phyloP scores from a whole-genome alignment of 1,140 invertebrate genomes.

The Lordiphosa stackelbergi region DNA sequence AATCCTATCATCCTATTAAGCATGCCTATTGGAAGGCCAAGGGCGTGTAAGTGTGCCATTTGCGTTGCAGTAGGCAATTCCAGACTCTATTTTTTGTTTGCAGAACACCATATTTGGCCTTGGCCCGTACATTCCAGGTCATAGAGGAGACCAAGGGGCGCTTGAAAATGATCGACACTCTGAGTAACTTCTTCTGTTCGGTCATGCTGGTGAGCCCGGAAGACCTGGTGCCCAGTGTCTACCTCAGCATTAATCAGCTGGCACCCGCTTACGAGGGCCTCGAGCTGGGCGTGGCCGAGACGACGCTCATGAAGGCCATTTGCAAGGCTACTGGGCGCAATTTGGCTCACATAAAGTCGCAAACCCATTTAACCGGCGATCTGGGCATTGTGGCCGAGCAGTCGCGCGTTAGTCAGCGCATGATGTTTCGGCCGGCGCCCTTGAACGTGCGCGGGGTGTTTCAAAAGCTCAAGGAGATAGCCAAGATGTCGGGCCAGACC shows the following conservation, averaged over 20 bases:
- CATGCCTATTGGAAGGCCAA: conserved; percentile 91
- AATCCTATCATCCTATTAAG: conserved; percentile 92
- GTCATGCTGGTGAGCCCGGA: conserved; percentile 91
- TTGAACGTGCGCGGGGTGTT: conserved; percentile 87
- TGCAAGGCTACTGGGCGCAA: conserved; percentile 94
- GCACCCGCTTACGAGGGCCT: conserved; percentile 95
- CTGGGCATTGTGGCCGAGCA: conserved; percentile 95
- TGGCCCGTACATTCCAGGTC: conserved; percentile 92
- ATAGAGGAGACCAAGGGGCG: conserved; percentile 94
- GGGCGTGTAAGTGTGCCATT: conserved; percentile 80
- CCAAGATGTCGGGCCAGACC: conserved; percentile 86
- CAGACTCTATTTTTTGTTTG: not conserved
- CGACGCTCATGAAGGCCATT: conserved; percentile 95
- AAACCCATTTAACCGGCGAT: conserved; percentile 90
- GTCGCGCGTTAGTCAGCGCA: conserved; percentile 91
- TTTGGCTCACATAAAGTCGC: conserved; percentile 90
- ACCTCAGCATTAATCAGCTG: conserved; percentile 96
- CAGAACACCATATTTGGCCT: conserved; percentile 94
- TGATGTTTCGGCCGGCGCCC: conserved; percentile 88
- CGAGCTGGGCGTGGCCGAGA: conserved; percentile 96
- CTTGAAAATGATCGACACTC: conserved; percentile 95
- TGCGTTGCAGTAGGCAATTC: not conserved
- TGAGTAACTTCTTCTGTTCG: conserved; percentile 96
- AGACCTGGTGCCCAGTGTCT: conserved; percentile 93
- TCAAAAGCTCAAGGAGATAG: conserved; percentile 92